phyloP scores from a whole-genome alignment of 2,113 vertebrate genomes.

The Patagioenas fasciata region DNA sequence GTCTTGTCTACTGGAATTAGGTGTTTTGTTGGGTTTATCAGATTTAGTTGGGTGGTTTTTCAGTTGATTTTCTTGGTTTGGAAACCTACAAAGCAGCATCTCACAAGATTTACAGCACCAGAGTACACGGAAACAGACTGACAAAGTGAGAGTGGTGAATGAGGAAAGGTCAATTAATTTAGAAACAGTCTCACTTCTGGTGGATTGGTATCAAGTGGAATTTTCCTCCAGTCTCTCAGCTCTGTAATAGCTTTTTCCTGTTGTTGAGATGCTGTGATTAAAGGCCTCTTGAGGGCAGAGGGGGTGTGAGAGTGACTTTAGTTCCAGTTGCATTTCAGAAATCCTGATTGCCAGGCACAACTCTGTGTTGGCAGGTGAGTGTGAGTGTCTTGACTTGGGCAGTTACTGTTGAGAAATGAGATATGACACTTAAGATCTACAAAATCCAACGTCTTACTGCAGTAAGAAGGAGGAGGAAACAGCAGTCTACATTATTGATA shows the following conservation, averaged over 20 bases:
- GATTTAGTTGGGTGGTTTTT: not conserved
- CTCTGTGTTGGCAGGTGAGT: not conserved
- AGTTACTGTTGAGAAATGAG: not conserved
- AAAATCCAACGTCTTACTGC: not conserved
- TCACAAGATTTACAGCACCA: not conserved
- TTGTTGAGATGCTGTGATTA: conserved; percentile 21
- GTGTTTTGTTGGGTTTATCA: not conserved
- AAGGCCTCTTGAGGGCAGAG: not conserved
- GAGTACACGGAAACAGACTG: not conserved
- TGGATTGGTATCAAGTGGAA: not conserved
- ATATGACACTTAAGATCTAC: not conserved
- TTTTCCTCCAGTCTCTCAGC: conserved; percentile 11
- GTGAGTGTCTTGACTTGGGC: not conserved
- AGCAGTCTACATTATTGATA: not conserved
- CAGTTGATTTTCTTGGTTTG: not conserved
- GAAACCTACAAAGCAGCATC: not conserved
- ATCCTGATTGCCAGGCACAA: not conserved
- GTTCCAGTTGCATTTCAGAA: not conserved
- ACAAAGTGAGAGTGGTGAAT: not conserved
- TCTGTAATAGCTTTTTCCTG: not conserved
- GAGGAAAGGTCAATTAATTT: conserved; percentile 16
- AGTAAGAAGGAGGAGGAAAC: not conserved
- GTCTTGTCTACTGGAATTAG: not conserved
- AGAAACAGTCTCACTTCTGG: not conserved
- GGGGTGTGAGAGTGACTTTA: not conserved